Conservation (phyloP, 37 sponge, comb jelly and placozoan species). For the Crambe crambe region DNA sequence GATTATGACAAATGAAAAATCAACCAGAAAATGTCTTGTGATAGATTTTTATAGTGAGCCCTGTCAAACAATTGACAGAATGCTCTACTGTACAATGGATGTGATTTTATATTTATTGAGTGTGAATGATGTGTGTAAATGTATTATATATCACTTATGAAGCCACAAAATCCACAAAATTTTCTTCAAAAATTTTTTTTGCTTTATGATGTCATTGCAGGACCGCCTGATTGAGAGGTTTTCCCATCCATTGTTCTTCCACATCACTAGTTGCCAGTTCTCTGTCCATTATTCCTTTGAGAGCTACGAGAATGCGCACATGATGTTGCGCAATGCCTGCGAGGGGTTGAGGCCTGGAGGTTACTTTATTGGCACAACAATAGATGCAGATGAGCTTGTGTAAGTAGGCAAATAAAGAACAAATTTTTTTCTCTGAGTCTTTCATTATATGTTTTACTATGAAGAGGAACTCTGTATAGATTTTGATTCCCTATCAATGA, state of each 20-base stretch:
- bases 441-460: not conserved
- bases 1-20: too few relatives aligned
- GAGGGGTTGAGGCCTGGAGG: constrained; percentile 92
- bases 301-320: constrained; percentile 80
- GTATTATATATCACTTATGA: not conserved
- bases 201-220: constrained; percentile 13
- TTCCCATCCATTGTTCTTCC: constrained; percentile 51
- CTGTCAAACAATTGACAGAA: too few relatives aligned
- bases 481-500: not conserved
- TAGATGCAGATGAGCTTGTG: constrained; percentile 91
- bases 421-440: not conserved
- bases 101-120: not conserved
- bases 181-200: too few relatives aligned
- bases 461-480: too few relatives aligned
- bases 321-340: constrained; percentile 95
- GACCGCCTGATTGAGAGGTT: constrained; percentile 52
- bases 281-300: constrained; percentile 97
- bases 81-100: too few relatives aligned
- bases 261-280: constrained; percentile 96
- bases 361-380: constrained; percentile 95
- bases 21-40: too few relatives aligned
- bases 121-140: not conserved
- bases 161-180: not conserved
- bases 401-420: constrained; percentile 50
- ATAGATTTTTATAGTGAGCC: too few relatives aligned